Evolutionary conservation across 2,888 invertebrate genomes (phyloP).

Genomic region (Erannis defoliaria): DNA sequence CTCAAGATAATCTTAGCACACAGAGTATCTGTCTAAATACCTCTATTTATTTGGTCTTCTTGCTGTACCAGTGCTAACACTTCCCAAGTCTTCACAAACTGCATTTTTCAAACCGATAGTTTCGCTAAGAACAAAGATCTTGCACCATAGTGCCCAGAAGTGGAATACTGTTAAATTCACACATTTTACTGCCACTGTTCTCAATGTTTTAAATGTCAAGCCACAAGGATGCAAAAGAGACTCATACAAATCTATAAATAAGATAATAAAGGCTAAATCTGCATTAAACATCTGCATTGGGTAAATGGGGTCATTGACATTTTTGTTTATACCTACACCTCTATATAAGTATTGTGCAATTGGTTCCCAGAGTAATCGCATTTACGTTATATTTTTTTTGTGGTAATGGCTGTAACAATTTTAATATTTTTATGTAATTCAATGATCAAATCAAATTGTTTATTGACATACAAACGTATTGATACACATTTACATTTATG

Average conservation of each 20-base stretch:
- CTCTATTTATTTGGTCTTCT: no score
- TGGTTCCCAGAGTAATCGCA: slow-evolving; percentile 11
- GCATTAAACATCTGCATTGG: slow-evolving; percentile 22
- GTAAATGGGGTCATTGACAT: slow-evolving; percentile 21
- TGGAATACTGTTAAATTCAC: neutral
- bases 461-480: no score
- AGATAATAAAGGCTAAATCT: slow-evolving; percentile 11
- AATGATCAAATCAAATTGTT: no score
- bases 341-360: slow-evolving; percentile 15
- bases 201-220: neutral
- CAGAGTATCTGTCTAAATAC: no score
- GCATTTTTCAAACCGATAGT: no score
- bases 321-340: slow-evolving; percentile 25
- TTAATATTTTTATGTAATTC: no score
- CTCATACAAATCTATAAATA: slow-evolving; percentile 14
- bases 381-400: slow-evolving; percentile 3
- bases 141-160: neutral
- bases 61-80: no score
- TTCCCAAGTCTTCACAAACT: no score
- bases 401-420: no score
- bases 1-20: no score
- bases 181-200: neutral
- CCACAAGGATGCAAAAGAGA: neutral
- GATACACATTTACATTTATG: no score
- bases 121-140: neutral